Conservation (phyloP, 2,797 vertebrate genomes). For the Microctenopoma stevenorrisi region DNA sequence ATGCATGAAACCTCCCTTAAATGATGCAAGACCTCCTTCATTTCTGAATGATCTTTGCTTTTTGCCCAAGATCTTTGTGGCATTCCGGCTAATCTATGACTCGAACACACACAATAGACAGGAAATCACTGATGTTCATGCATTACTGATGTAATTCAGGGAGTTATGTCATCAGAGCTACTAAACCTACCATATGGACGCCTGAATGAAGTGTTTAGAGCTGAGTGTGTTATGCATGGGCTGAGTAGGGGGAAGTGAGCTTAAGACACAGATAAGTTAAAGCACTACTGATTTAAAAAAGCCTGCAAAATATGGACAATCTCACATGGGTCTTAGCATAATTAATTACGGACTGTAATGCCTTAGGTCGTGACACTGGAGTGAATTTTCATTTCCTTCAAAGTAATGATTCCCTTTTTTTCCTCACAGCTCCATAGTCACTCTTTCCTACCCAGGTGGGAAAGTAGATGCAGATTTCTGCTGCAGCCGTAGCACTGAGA, state of each 20-base stretch:
- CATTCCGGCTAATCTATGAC: conserved; percentile 43
- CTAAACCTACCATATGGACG: conserved; percentile 14
- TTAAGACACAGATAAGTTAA: conserved; percentile 44
- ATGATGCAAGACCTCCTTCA: conserved; percentile 40
- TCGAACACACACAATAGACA: conserved; percentile 60
- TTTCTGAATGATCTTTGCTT: conserved; percentile 17
- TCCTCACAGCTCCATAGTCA: conserved; percentile 38
- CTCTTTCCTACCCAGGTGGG: conserved; percentile 62
- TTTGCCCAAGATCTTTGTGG: conserved; percentile 27
- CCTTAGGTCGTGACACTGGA: conserved; percentile 54
- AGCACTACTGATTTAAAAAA: conserved; percentile 32
- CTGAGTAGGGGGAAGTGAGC: conserved; percentile 1
- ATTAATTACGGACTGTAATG: conserved; percentile 60
- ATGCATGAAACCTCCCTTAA: conserved; percentile 46
- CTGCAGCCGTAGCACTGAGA: conserved; percentile 59
- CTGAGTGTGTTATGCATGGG: conserved; percentile 15
- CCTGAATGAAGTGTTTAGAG: conserved; percentile 1
- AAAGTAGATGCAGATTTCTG: conserved; percentile 69
- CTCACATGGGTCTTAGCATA: conserved; percentile 35
- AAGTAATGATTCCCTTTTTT: conserved; percentile 53
- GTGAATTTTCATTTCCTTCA: conserved; percentile 65
- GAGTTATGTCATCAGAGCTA: conserved; percentile 50
- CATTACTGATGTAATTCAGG: conserved; percentile 47
- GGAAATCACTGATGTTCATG: conserved; percentile 62
- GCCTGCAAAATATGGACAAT: conserved; percentile 40